Evolutionary conservation across 2,113 vertebrate genomes (phyloP), one percentile per base, ranked within the genome.

Genomic region (Mustela nigripes): DNA sequence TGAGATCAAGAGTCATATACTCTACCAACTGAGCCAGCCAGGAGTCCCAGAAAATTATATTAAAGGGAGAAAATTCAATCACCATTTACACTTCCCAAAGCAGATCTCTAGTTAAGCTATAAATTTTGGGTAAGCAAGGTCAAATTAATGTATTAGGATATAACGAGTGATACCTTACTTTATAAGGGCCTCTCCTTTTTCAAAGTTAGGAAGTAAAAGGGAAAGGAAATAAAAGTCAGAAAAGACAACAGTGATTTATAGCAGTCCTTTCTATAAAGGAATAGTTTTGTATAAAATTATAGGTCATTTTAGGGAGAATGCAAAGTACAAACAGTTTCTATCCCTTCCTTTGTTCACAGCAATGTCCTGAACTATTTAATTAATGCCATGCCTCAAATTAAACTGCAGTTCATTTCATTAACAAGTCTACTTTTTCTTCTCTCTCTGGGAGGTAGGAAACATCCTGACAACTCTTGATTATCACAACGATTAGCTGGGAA

Each of bases 251-350:
- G 60, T 67, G 7, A 82, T 91, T 67, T 84, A 63, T 39, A 80
- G 16, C 6, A 90, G 62, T 91, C 4, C 15, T 45, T 73, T 73
- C n/a, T 85, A n/a, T 60, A 92, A 81, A 92, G 58, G 5, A 90
- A 78, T 56, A 87, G 22, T 74, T 93, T 89, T 87, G 42, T 22
- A 91, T 90, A 92, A 94, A 92, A 96, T 82, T 87, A 90, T 42
- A 93, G 92, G 18, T 26, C 19, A 78, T 82, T 91, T 39, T 62
- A 76, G 69, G 62, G 18, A 79, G 97, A 94, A 93, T 26, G 14
- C 4, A 83, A 88, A 16, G 0, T 39, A 76, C 45, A 94, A 80
- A 31, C 53, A 86, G 45, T 63, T 24, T 11, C 36, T 94, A 71
- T 69, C 5, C 11, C 84, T 94, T 96, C 31, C 42, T 81, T 83